phyloP scores from a whole-genome alignment of 2,797 vertebrate genomes.

The Eleutherodactylus coqui region DNA sequence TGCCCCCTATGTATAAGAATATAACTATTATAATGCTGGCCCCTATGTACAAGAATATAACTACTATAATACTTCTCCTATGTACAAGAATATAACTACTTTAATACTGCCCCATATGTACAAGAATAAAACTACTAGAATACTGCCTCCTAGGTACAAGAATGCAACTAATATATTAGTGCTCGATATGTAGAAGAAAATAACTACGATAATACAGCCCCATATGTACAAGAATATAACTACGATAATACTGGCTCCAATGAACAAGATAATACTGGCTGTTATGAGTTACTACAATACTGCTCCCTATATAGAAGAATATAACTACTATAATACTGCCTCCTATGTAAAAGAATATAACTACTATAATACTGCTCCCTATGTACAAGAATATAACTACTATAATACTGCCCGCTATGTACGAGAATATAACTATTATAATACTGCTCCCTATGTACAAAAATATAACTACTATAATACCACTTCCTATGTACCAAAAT shows the following conservation, averaged over 20 bases:
- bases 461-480: constrained; percentile 6
- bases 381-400: constrained; percentile 8
- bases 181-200: neutral
- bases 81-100: constrained; percentile 13
- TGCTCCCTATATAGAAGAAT: neutral
- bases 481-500: neutral
- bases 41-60: neutral
- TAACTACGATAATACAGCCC: neutral
- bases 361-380: constrained; percentile 12
- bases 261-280: neutral
- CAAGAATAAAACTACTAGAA: constrained; percentile 2
- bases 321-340: constrained; percentile 15
- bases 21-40: neutral
- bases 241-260: neutral
- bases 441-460: neutral
- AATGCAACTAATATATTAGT: neutral
- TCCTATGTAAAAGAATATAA: neutral
- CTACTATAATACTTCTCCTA: constrained; percentile 14
- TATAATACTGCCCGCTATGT: neutral
- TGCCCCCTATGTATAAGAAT: neutral
- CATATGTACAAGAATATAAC: constrained; percentile 2
- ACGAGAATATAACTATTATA: constrained; percentile 18
- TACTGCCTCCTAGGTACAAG: neutral
- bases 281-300: neutral
- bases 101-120: neutral